Base-by-base conservation (phyloP, 2,797 vertebrate species). In the Parauchenoglanis ngamensis region DNA sequence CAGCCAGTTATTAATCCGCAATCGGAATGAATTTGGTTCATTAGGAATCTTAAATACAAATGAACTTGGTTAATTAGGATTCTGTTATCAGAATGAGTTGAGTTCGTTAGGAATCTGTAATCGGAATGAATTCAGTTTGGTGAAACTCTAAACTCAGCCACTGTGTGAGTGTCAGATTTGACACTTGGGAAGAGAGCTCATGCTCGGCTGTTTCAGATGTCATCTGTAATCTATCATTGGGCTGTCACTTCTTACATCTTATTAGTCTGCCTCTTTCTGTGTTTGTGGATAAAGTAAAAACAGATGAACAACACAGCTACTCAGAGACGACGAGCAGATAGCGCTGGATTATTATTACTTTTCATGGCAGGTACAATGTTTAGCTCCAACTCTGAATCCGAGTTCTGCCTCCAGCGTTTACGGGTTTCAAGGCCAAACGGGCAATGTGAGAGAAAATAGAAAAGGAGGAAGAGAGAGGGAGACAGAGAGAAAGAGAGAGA, bases 391-490 rank as follows among this genome's bases (percentile, higher is more conserved):
- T n/a, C 23, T 17, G 70, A 61, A 17, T 73, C 46, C 0, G 49
- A 35, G 4, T 72, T 40, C 31, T 72, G 52, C 68, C 67, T 84
- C 67, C 54, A 72, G 83, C 54, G 12, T 40, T 46, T 72, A 88
- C 12, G 1, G 7, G 31, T 35, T 68, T 86, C 23, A 86, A 86
- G 76, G 85, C 85, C 76, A 54, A 78, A 54, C 85, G 31, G 31
- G 31, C 31, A 31, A 31, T 31, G 31, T 31, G 31, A 31, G 31
- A 31, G 31, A 31, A 31, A 31, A 31, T 31, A 31, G 31, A 31
- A 31, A 31, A 31, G 31, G 35, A 35, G 35, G 35, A 2, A 35
- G 31, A 70, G 31, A 49, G 52, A 56, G 35, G 2, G 35, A 80
- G 46, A 56, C 31, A 78, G 3, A 17, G 4, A 44, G 12, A 19